Evolutionary conservation across 2,113 vertebrate genomes (phyloP), one percentile per base, ranked within the genome.

Genomic region (Atrichornis clamosus): DNA sequence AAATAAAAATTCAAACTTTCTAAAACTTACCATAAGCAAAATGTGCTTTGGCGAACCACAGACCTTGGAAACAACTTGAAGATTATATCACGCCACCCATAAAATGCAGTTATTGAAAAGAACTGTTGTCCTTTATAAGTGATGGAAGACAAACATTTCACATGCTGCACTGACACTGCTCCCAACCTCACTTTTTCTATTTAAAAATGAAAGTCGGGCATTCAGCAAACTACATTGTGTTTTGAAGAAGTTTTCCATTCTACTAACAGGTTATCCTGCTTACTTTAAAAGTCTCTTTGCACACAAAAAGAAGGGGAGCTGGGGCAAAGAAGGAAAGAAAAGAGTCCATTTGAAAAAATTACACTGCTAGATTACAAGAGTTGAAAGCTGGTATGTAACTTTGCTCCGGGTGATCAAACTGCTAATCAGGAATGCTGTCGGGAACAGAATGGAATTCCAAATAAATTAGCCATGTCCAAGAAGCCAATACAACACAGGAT

Each of bases 391-490:
- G 97, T 92, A 60, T 96, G 97, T 97, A 95, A 97, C 97, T 97
- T 95, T 84, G 97, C 97, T 96, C 95, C 5, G 94, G 93, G 93
- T 95, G 96, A 98, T 97, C 97, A 97, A 97, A 97, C 97, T 93
- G 96, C 97, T 96, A 95, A 97, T 94, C 94, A 95, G 96, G 96
- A 98, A 96, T 92, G 95, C 97, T 97, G 97, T 97, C 77, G 53
- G 97, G 94, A 95, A 93, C 96, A 97, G 97, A 98, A 98, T 97
- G 97, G 97, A 96, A 98, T 97, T 97, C 97, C 97, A 98, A 97
- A 98, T 97, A 98, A 97, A 98, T 97, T 97, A 97, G 98, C 97
- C 98, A 96, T 95, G 97, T 98, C 98, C 97, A 72, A 96, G 97
- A 96, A 97, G 97, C 97, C 97, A 95, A 96, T 94, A 97, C 97